Base-by-base conservation (phyloP, 2,113 vertebrate species). In the Semicossyphus pulcher region DNA sequence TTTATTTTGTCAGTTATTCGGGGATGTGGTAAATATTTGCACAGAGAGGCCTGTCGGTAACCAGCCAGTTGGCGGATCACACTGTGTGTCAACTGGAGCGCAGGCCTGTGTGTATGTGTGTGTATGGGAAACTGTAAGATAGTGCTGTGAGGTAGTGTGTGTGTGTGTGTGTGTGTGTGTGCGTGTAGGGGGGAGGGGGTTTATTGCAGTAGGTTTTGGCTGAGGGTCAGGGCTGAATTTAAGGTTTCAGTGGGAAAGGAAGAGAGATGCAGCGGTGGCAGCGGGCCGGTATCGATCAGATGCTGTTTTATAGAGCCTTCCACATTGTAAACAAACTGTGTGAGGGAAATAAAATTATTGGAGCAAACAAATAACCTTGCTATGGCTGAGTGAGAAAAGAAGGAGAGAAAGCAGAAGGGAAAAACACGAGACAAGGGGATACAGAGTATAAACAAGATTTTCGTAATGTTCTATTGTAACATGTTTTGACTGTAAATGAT, bases 1-100 rank as follows among this genome's bases (percentile, higher is more conserved):
- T 86, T 90, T 76, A 87, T 84, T 84, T 84, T 82, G 72, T 74
- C 70, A 61, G 62, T 83, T 85, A 72, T 86, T 86, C 45, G 23
- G 45, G 48, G 65, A 60, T 84, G 52, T 82, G 65, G 64, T 70
- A 86, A 86, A 90, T 84, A 88, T 86, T 87, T 87, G 82, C 65
- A 69, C 28, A 53, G 62, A 72, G 79, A 74, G 53, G 58, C 53
- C 61, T 51, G 67, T 1, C 66, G 4, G 28, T 82, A 76, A 76
- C 78, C 80, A 84, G 80, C 67, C 80, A 82, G 68, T 72, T 87
- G 82, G 84, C 72, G 4, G n/a, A 78, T 76, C 56, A 78, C 62
- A 41, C 54, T 51, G 54, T 67, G 53, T 85, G 72, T 84, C 71
- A 69, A 79, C 68, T 44, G 45, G 57, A 78, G 39, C 66, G 48